Percentiles rank a stretch among this genome's conserved stretches.
Conservation (phyloP, 1,140 invertebrate species). For the Pseudoatta argentina region DNA sequence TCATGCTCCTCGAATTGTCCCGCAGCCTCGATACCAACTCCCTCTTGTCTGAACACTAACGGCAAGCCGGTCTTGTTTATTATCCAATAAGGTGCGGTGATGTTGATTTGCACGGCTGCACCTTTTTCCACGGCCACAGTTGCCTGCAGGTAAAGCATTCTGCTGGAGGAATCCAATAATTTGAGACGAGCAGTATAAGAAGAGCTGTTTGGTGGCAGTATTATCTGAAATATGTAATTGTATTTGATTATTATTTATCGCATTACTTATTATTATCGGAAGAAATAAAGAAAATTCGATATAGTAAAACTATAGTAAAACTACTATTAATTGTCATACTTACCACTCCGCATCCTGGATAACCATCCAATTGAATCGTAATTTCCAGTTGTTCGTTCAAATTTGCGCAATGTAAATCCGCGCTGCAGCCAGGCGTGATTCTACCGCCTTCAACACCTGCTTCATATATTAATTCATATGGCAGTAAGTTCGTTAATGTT, state of each 20-base stretch:
- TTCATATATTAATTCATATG: slow-evolving; percentile 90
- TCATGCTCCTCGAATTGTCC: slow-evolving; percentile 99
- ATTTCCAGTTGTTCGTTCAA: slow-evolving; percentile 90
- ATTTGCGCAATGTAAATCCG: slow-evolving; percentile 85
- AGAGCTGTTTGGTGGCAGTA: slow-evolving; percentile 83
- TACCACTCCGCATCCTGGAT: slow-evolving; percentile 90
- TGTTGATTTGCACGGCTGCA: slow-evolving; percentile 89
- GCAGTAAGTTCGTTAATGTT: slow-evolving; percentile 92
- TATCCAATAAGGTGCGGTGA: slow-evolving; percentile 97
- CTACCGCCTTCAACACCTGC: slow-evolving; percentile 87
- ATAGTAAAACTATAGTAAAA: not conserved
- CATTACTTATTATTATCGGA: not conserved
- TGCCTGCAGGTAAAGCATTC: slow-evolving; percentile 92
- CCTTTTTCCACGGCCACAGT: slow-evolving; percentile 87
- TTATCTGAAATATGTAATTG: slow-evolving; percentile 67
- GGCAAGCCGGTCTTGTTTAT: slow-evolving; percentile 98
- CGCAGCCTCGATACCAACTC: slow-evolving; percentile 91
- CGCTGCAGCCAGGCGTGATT: slow-evolving; percentile 89
- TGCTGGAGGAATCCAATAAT: slow-evolving; percentile 90
- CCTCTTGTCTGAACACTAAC: slow-evolving; percentile 97
- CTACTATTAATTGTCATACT: slow-evolving; percentile 55
- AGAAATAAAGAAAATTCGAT: not conserved
- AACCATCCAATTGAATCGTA: slow-evolving; percentile 93
- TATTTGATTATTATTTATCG: not conserved
- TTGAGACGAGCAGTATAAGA: slow-evolving; percentile 87